Percentiles rank a stretch among this genome's conserved stretches.
Conservation (phyloP, 2,797 vertebrate species). For the Phyllotis vaccarum region DNA sequence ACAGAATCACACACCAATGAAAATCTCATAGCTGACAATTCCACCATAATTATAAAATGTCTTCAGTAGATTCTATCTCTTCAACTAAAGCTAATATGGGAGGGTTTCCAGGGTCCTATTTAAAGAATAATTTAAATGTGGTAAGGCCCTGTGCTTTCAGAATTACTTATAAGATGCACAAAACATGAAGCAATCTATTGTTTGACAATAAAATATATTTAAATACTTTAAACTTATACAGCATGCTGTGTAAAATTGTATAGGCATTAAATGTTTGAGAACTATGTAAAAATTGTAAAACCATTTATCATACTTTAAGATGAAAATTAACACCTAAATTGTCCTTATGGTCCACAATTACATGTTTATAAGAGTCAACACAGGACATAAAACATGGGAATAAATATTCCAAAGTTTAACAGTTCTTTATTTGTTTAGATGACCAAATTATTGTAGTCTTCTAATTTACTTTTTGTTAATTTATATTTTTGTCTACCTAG, state of each 20-base stretch:
- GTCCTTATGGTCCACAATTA: conserved; percentile 6
- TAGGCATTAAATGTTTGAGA: conserved; percentile 10
- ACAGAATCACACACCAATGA: background rate
- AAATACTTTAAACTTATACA: conserved; percentile 42
- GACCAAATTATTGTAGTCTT: background rate
- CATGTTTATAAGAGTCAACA: conserved; percentile 43
- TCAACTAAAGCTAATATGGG: background rate
- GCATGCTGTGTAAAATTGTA: background rate
- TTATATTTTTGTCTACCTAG: conserved; percentile 6
- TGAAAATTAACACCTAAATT: conserved; percentile 19
- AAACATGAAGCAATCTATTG: conserved; percentile 30
- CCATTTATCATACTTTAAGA: conserved; percentile 18
- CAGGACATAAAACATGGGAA: background rate
- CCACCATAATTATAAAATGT: background rate
- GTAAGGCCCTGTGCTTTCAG: background rate
- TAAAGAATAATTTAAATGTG: conserved; percentile 38
- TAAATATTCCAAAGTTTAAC: conserved; percentile 1
- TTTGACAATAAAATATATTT: conserved; percentile 44
- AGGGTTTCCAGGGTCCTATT: background rate
- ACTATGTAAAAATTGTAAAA: conserved; percentile 3
- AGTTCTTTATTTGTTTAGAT: background rate
- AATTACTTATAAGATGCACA: conserved; percentile 51
- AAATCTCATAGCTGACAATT: background rate
- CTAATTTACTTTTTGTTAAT: conserved; percentile 30
- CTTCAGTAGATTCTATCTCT: background rate